Evolutionary conservation across 2,888 invertebrate species (phyloP), one percentile per base, ranked within the genome.

Genomic region (Tetramorium bicarinatum): DNA sequence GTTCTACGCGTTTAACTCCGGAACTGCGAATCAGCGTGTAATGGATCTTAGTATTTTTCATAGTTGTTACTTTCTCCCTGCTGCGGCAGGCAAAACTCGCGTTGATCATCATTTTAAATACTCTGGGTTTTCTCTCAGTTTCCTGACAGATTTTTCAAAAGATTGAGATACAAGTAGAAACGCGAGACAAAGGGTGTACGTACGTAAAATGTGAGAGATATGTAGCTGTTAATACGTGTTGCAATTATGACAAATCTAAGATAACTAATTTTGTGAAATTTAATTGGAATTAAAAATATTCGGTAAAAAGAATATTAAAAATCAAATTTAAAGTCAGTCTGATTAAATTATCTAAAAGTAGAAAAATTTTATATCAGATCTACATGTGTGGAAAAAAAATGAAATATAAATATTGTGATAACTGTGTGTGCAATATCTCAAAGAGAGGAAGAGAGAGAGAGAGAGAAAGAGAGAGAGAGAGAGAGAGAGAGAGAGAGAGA

Each of bases 11-110:
- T 34, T 82, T 82, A 74, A 82, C 52, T 62, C 52, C 41, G 29
- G 29, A 34, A 75, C 52, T 64, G 62, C 62, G 61, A 62, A 62
- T 41, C 74, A n/a, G 13, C 29, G 8, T 21, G 62, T 54, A 76
- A 74, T 52, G 81, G 79, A 82, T 72, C 72, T 79, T 38, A 38
- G 72, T 59, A 71, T 71, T 72, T 47, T 79, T 79, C 34, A 59
- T 61, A 59, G 13, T 72, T 72, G 34, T 54, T 59, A n/a, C 59
- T 49, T 25, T 4, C 44, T 29, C 21, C 18, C 18, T 4, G n/a
- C 47, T 72, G 25, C 34, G 21, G 25, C 38, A 21, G 47, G 2
- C 21, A 41, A 59, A n/a, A 59, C 6, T 49, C 52, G 49, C 11
- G 49, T 49, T 13, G 18, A 18, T 4, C 9, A 25, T 76, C 13